Base-by-base conservation (phyloP, 53 echinoderm and acorn worm genomes). In the Holothuria leucospilota region DNA sequence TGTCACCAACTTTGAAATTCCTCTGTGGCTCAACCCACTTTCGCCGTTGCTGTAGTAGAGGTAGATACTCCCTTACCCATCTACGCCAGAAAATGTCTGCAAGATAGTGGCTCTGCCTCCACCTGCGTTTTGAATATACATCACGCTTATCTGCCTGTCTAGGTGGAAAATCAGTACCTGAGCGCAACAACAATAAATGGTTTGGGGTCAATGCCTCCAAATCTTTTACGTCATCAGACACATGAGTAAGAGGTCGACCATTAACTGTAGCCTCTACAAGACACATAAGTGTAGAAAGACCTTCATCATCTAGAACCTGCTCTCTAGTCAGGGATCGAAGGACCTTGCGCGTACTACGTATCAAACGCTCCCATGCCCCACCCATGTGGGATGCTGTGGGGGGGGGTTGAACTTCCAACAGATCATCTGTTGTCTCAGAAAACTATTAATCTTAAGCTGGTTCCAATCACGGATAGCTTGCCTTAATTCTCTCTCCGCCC, bases 131-230 rank as follows among this genome's bases (percentile, higher is more conserved):
- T 11, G 40, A 72, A 56, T 82, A 82, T 59, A 80, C 49, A 49
- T 49, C 49, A 49, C 13, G 49, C 8, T 49, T 49, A 49, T 49
- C 49, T 49, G 6, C 49, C 49, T 49, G 49, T 49, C 49, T 49
- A 6, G 49, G 4, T 49, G 8, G 8, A 6, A 49, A 49, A 2
- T 49, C 49, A 49, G 49, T 4, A 6, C 3, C 3, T 49, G 49
- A 2, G 49, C 81, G 2, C 20, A 93, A 87, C 71, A 85, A 62
- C 56, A 90, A 58, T 63, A 90, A 73, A 72, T 93, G 93, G 64
- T 93, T 93, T 20, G 90, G 90, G 12, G 86, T 90, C 13, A 86
- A 75, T 21, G 94, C 89, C 78, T 88, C 78, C 14, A 64, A 28
- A 69, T 91, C 89, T 39, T 59, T 73, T 8, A 0, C 39, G 11